Conservation (phyloP, 53 echinoderm and acorn worm species). For the Holothuria leucospilota region DNA sequence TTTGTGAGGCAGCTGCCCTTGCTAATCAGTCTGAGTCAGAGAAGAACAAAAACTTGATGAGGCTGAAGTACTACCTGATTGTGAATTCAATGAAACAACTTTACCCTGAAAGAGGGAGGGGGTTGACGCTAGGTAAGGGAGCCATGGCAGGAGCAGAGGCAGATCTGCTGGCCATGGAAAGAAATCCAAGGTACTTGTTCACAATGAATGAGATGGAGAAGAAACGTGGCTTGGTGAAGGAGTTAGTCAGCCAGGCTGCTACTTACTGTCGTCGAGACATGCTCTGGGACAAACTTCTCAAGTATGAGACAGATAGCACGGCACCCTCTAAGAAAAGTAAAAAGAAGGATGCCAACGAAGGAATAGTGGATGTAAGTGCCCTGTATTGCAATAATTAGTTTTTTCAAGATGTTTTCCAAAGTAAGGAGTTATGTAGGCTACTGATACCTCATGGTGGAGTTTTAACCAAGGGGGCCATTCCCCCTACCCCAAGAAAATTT, state of each 20-base stretch:
- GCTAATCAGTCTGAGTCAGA: conserved; percentile 39
- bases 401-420: no score
- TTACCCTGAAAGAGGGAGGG: conserved; percentile 54
- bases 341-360: conserved; percentile 60
- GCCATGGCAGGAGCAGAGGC: neutral
- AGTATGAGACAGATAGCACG: conserved; percentile 63
- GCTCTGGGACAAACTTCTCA: conserved; percentile 77
- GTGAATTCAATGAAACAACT: conserved; percentile 82
- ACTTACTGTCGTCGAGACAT: conserved; percentile 82
- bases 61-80: conserved; percentile 89
- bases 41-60: conserved; percentile 81
- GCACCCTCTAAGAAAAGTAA: conserved; percentile 64
- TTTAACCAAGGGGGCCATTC: no score
- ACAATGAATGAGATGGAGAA: conserved; percentile 65
- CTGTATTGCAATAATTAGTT: neutral
- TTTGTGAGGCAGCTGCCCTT: conserved; percentile 16
- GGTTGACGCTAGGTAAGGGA: neutral
- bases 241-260: conserved; percentile 75
- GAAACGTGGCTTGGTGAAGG: conserved; percentile 62
- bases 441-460: no score
- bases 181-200: conserved; percentile 56
- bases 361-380: neutral
- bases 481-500: no score
- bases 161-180: conserved; percentile 43
- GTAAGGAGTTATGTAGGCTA: no score